Evolutionary conservation across 1,140 invertebrate species (phyloP), one percentile per base, ranked within the genome.

Genomic region (Acromyrmex charruanus): DNA sequence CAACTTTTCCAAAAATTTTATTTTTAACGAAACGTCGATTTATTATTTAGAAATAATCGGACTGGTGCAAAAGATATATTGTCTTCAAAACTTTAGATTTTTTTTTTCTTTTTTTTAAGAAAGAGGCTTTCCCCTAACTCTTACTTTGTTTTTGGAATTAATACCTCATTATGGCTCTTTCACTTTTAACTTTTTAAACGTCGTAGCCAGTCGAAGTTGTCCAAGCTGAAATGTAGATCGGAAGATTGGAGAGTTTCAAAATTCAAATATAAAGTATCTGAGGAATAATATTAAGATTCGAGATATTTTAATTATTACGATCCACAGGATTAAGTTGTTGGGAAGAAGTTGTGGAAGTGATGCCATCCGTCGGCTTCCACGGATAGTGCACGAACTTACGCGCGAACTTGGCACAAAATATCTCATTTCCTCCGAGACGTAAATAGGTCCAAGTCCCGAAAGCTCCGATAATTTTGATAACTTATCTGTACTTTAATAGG

Each of bases 381-480:
- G 61, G 61, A 80, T 53, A 55, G 28, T 10, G 31, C 10, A 18
- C 35, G 21, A 25, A 25, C 74, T 61, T 44, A 28, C 21, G 75
- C 25, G 25, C 55, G 55, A 58, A 59, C 61, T 16, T 55, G 49
- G 53, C 55, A 44, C 25, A n/a, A 59, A 69, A 69, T 66, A 66
- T 66, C 28, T 65, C 77, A 35, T n/a, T 55, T 39, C 49, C 49
- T 81, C 49, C 0, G 31, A 81, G 39, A 66, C 61, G 25, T 31
- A 79, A 49, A 28, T 28, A 44, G 55, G 35, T 12, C 18, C 44
- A 7, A 55, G 10, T n/a, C 2, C 39, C 39, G 39, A 75, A 84
- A 84, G 69, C 18, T 61, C 7, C 39, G 53, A 74, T 51, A 61
- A 84, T 74, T 74, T 61, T 31, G 80, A 84, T 84, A 75, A 61